A percentile compares a stretch with the other conserved stretches of the same genome.
phyloP scores from a whole-genome alignment of 2,888 invertebrate species.

The Cosmia pyralina region DNA sequence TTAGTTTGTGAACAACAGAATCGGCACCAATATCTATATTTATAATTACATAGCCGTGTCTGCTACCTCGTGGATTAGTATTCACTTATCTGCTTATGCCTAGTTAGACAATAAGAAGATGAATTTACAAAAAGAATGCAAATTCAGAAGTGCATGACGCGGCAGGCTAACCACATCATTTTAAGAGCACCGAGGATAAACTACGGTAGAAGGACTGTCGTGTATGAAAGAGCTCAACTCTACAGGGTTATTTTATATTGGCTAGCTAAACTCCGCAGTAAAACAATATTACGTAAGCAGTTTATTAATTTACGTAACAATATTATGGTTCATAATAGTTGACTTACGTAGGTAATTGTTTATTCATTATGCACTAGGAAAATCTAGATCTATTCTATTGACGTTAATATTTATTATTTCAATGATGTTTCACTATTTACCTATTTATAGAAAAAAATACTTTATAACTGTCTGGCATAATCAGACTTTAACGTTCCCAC shows the following conservation, averaged over 20 bases:
- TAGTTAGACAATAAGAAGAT: neutral
- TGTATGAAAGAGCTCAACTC: neutral
- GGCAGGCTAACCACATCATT: neutral
- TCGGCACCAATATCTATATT: too few species aligned
- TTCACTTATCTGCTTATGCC: neutral
- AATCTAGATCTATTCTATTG: neutral
- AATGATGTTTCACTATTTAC: too few species aligned
- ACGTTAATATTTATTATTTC: neutral
- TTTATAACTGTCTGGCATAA: too few species aligned
- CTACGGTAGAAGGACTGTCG: neutral
- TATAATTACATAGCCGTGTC: neutral
- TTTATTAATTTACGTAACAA: too few species aligned
- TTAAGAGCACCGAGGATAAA: neutral
- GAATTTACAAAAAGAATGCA: neutral
- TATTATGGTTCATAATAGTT: neutral
- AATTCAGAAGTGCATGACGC: neutral
- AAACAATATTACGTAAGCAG: too few species aligned
- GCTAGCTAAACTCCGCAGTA: neutral
- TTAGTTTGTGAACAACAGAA: too few species aligned
- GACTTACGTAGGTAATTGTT: constrained; percentile 10
- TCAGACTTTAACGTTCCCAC: too few species aligned
- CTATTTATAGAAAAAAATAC: too few species aligned
- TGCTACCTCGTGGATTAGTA: neutral
- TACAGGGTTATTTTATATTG: neutral
- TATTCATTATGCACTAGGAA: neutral